Conservation (phyloP, 2,888 invertebrate genomes). For the Asteroscopus sphinx region DNA sequence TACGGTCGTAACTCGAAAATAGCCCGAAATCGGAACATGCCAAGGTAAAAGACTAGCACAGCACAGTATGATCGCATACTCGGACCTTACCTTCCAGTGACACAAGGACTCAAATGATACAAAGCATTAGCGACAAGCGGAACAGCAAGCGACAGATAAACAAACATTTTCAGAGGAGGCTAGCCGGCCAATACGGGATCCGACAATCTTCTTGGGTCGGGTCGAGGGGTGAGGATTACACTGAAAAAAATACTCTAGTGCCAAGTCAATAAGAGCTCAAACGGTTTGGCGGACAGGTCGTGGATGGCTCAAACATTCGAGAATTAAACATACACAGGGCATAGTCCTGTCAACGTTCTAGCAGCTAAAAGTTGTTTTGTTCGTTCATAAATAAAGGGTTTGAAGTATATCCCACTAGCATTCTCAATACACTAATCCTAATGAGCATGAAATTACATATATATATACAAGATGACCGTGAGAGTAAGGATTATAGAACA, state of each 20-base stretch:
- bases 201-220: constrained; percentile 87
- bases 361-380: constrained; percentile 60
- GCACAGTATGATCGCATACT: constrained; percentile 66
- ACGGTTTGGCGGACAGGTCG: constrained; percentile 82
- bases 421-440: constrained; percentile 87
- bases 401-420: constrained; percentile 84
- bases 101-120: constrained; percentile 60
- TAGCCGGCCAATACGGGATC: constrained; percentile 87
- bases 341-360: constrained; percentile 53
- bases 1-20: constrained; percentile 42
- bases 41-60: constrained; percentile 63
- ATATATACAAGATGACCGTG: constrained; percentile 65
- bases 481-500: constrained; percentile 41
- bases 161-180: constrained; percentile 89
- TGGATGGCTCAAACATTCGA: constrained; percentile 55
- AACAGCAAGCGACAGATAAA: constrained; percentile 79
- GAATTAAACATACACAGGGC: constrained; percentile 65
- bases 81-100: constrained; percentile 61
- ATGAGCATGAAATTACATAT: constrained; percentile 87
- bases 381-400: constrained; percentile 63
- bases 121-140: constrained; percentile 85
- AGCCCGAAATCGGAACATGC: constrained; percentile 61
- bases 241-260: constrained; percentile 90
- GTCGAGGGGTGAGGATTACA: constrained; percentile 90
- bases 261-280: constrained; percentile 87